Percentiles rank a stretch among this genome's conserved stretches.
Conservation (phyloP, 2,113 vertebrate species). For the Phyllopteryx taeniolatus region DNA sequence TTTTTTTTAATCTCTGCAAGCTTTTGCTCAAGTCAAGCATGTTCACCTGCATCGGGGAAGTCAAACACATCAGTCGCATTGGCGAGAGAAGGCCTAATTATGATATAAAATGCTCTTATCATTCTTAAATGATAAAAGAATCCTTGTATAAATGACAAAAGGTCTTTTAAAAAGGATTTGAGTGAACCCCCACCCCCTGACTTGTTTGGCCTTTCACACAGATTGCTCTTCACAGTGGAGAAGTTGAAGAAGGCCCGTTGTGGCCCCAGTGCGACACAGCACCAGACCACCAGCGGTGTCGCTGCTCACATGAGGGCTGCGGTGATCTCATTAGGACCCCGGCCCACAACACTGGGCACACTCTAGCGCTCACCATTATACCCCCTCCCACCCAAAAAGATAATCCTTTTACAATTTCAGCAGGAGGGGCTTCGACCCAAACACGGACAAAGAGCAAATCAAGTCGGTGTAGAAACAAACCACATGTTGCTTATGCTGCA, state of each 20-base stretch:
- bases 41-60: neutral
- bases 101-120: slow-evolving; percentile 62
- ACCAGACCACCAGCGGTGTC: slow-evolving; percentile 80
- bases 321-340: slow-evolving; percentile 84
- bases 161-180: slow-evolving; percentile 80
- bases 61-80: neutral
- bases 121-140: slow-evolving; percentile 79
- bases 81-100: slow-evolving; percentile 31
- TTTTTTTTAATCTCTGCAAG: slow-evolving; percentile 5
- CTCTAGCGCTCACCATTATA: slow-evolving; percentile 62
- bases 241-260: slow-evolving; percentile 61
- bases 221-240: slow-evolving; percentile 39
- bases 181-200: slow-evolving; percentile 43
- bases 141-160: slow-evolving; percentile 74
- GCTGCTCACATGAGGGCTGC: slow-evolving; percentile 83
- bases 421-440: slow-evolving; percentile 10
- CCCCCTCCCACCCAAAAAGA: neutral
- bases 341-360: slow-evolving; percentile 66
- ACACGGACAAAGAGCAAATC: neutral
- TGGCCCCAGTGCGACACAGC: slow-evolving; percentile 38
- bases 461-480: neutral
- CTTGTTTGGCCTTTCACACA: slow-evolving; percentile 52
- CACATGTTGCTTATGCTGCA: neutral
- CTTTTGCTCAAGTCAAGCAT: neutral
- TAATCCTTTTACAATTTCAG: slow-evolving; percentile 27